phyloP scores from a whole-genome alignment of 2,797 vertebrate genomes.

The Thripadectes ignobilis region DNA sequence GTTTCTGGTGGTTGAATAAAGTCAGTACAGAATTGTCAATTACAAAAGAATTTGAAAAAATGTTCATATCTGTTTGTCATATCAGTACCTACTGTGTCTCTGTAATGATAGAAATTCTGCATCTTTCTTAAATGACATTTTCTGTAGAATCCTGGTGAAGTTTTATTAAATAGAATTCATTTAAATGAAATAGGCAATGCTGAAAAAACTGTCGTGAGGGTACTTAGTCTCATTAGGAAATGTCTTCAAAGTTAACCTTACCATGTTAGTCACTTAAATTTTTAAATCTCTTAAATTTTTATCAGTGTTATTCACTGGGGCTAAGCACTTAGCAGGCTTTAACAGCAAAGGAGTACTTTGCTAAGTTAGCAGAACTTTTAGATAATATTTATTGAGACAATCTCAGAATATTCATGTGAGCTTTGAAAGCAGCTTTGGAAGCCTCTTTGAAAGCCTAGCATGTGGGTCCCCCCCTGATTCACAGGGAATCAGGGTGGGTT shows the following conservation, averaged over 20 bases:
- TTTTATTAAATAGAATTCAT: neutral
- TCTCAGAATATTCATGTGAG: neutral
- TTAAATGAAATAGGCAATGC: neutral
- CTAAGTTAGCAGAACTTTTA: constrained; percentile 31
- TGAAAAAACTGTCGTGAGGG: neutral
- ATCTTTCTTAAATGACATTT: neutral
- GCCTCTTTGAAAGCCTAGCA: neutral
- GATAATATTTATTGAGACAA: constrained; percentile 20
- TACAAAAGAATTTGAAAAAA: neutral
- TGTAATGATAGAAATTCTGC: neutral
- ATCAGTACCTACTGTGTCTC: neutral
- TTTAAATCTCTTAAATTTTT: constrained; percentile 45
- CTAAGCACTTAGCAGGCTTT: constrained; percentile 21
- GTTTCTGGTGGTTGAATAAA: neutral
- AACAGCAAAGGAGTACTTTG: constrained; percentile 10
- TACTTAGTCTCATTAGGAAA: constrained; percentile 20
- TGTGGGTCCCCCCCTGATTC: constrained; percentile 31
- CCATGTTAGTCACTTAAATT: constrained; percentile 24
- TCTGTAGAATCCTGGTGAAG: neutral
- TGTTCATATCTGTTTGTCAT: neutral
- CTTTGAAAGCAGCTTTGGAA: neutral
- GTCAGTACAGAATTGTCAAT: neutral
- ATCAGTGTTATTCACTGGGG: neutral
- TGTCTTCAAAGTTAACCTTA: constrained; percentile 44
- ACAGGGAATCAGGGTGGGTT: constrained; percentile 34